phyloP scores from a whole-genome alignment of 2,888 invertebrate species.

The Calliopum simillimum region DNA sequence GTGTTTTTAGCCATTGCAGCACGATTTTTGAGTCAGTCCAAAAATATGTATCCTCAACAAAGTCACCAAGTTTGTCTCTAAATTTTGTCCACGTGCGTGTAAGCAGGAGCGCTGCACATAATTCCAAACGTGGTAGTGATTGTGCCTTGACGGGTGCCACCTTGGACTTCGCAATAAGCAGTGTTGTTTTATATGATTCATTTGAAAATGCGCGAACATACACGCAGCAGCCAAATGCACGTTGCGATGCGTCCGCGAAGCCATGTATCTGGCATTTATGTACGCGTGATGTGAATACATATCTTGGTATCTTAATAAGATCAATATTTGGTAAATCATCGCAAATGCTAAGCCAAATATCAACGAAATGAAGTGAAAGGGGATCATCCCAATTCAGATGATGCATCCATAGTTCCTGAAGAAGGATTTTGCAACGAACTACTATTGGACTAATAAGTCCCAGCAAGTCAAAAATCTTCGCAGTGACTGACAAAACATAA shows the following conservation, averaged over 20 bases:
- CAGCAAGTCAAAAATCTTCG: conserved; percentile 3
- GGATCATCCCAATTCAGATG: no score
- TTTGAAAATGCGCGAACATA: neutral
- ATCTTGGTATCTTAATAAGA: neutral
- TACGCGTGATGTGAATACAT: conserved; percentile 13
- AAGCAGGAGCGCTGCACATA: conserved; percentile 20
- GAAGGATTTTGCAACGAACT: neutral
- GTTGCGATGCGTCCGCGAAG: conserved; percentile 24
- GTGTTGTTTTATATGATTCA: neutral
- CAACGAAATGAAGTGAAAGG: no score
- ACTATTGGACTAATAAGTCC: no score
- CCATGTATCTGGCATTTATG: conserved; percentile 8
- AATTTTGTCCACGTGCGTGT: conserved; percentile 15
- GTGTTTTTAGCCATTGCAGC: conserved; percentile 31
- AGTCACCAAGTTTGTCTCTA: neutral
- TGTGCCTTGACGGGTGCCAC: conserved; percentile 28
- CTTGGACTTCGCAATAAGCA: conserved; percentile 24
- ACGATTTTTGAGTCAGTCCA: conserved; percentile 32
- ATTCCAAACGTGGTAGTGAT: conserved; percentile 20
- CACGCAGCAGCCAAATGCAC: no score
- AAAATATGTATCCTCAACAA: conserved; percentile 13
- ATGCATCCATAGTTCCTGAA: no score
- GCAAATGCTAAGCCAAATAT: conserved; percentile 1
- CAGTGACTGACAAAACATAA: neutral
- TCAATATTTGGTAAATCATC: neutral